phyloP scores from a whole-genome alignment of 1,140 invertebrate species.

The Danaus melanippus region DNA sequence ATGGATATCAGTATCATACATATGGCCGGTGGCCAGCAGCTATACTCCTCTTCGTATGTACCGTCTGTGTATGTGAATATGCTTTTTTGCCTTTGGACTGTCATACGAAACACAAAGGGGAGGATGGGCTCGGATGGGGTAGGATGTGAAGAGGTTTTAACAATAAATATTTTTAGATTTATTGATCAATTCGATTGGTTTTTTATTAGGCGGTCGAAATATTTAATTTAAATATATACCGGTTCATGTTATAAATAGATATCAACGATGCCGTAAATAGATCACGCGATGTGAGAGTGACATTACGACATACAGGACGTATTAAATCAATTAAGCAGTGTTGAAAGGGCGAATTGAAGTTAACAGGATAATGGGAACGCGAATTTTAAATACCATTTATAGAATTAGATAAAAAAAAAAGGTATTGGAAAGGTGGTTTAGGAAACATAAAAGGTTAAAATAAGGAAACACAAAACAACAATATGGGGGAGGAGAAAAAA shows the following conservation, averaged over 20 bases:
- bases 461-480: slow-evolving; percentile 37
- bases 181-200: neutral
- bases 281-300: slow-evolving; percentile 32
- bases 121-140: slow-evolving; percentile 17
- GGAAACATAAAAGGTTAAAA: slow-evolving; percentile 10
- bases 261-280: slow-evolving; percentile 26
- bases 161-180: slow-evolving; percentile 4
- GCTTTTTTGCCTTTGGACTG: slow-evolving; percentile 39
- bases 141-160: slow-evolving; percentile 2
- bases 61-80: slow-evolving; percentile 77
- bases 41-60: slow-evolving; percentile 88
- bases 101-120: slow-evolving; percentile 51
- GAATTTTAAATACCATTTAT: slow-evolving; percentile 13
- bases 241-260: slow-evolving; percentile 20
- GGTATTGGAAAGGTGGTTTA: slow-evolving; percentile 7
- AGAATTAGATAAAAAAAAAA: slow-evolving; percentile 5
- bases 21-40: slow-evolving; percentile 87
- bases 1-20: slow-evolving; percentile 87
- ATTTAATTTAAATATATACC: neutral
- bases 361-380: slow-evolving; percentile 33
- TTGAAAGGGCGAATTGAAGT: slow-evolving; percentile 41
- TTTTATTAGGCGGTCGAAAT: neutral
- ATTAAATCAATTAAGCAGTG: slow-evolving; percentile 52
- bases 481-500: slow-evolving; percentile 28
- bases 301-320: slow-evolving; percentile 37